Evolutionary conservation across 2,797 vertebrate genomes (phyloP), one percentile per base, ranked within the genome.

Genomic region (Scarus forsteni): DNA sequence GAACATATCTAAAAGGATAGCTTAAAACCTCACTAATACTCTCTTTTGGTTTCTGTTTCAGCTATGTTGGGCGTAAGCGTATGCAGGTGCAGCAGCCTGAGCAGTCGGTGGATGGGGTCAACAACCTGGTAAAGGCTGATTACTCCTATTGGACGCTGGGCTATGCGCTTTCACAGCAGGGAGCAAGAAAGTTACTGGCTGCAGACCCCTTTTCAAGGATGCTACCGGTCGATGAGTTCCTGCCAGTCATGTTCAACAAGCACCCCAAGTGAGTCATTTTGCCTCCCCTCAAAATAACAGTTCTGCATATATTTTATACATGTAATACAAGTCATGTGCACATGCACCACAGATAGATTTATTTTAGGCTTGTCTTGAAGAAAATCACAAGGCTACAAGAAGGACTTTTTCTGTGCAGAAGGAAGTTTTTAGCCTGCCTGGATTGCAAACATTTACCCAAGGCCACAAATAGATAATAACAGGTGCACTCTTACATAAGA

Each of bases 81-180:
- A 95, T 95, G 95, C 94, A 95, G 92, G 89, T 95, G 75, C 89
- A 90, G 48, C 85, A 93, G 75, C 94, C 94, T 0, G 95, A 95
- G 88, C 84, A 76, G 45, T 92, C 94, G 0, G 93, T 95, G 68
- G 90, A 90, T 1, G 91, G 90, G 0, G 82, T 95, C 7, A 88
- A 94, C 85, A 95, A 95, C 85, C 87, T 95, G 80, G 95, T 95
- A 1, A 77, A 80, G 80, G 95, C 94, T 0, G 95, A 95, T 87
- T 95, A 95, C 75, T 95, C 95, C 7, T 95, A 95, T 66, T 95
- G 95, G 95, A 95, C 95, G 1, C 90, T 95, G 0, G 95, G 91
- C 45, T 95, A 95, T 0, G 94, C 90, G 0, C 85, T 95, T 42
- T 95, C 94, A 0, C 85, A 83, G 49, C 89, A 86, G 35, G 95